Percentiles rank a stretch among this genome's conserved stretches.
Evolutionary conservation across 2,797 vertebrate species (phyloP).

Genomic region (Sebastes nivosus): DNA sequence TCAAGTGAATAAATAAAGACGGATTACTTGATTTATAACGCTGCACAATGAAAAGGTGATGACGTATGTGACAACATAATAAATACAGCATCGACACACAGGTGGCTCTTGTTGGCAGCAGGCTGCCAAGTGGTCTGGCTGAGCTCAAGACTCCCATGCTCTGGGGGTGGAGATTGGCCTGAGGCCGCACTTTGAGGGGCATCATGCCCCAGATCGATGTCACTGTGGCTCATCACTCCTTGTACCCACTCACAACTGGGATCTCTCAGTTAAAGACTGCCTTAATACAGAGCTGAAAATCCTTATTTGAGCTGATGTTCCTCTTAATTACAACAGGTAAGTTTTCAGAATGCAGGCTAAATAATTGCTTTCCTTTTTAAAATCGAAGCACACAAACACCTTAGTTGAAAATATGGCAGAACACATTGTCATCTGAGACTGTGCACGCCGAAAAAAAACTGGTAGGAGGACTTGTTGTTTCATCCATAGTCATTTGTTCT

Average conservation of each 20-base stretch:
- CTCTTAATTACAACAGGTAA: neutral
- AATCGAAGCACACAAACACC: neutral
- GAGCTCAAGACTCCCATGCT: slow-evolving; percentile 42
- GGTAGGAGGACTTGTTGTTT: neutral
- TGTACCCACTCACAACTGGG: neutral
- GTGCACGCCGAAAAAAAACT: no score
- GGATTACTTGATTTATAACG: neutral
- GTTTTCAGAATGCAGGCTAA: neutral
- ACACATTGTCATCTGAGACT: neutral
- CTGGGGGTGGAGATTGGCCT: neutral
- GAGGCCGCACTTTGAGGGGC: slow-evolving; percentile 36
- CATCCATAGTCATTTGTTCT: neutral
- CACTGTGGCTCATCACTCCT: slow-evolving; percentile 24
- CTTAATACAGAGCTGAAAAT: neutral
- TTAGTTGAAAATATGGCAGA: neutral
- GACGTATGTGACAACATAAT: neutral
- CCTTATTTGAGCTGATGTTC: neutral
- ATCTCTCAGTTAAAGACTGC: neutral
- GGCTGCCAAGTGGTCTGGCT: slow-evolving; percentile 25
- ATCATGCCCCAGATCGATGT: slow-evolving; percentile 46
- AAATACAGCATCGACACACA: neutral
- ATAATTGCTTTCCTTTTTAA: neutral
- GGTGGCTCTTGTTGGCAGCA: slow-evolving; percentile 34
- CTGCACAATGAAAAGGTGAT: neutral
- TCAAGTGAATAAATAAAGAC: neutral